Percentiles rank a stretch among this genome's conserved stretches.
phyloP scores from a whole-genome alignment of 2,113 vertebrate species.

The Catagonus wagneri region DNA sequence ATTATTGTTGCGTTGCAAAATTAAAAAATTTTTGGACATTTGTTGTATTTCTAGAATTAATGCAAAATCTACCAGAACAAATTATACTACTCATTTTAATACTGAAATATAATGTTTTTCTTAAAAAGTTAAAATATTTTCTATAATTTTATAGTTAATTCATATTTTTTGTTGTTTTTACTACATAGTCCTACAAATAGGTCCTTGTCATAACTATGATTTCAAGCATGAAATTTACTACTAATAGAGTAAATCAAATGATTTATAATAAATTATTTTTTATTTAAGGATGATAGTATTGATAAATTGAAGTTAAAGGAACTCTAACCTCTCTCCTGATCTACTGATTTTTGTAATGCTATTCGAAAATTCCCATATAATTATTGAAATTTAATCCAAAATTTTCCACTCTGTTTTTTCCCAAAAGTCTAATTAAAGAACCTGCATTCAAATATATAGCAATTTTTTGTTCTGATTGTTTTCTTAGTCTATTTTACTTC shows the following conservation, averaged over 20 bases:
- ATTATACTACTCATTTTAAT: not conserved
- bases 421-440: not conserved
- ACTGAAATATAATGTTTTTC: not conserved
- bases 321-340: not conserved
- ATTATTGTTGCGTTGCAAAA: not conserved
- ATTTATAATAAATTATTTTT: slow-evolving; percentile 8
- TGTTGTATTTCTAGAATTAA: not conserved
- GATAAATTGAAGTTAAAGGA: not conserved
- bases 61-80: not conserved
- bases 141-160: not conserved
- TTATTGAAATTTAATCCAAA: not conserved
- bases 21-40: not conserved
- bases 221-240: not conserved
- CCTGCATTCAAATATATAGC: not conserved
- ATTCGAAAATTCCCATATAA: not conserved
- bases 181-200: not conserved
- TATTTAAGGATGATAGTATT: not conserved
- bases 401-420: not conserved
- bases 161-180: not conserved
- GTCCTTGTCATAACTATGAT: not conserved
- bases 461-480: not conserved
- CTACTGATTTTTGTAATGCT: not conserved
- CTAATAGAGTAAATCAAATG: not conserved
- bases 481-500: not conserved
- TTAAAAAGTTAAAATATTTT: not conserved